Base-by-base conservation (phyloP, 2,113 vertebrate genomes). In the Buteo buteo region DNA sequence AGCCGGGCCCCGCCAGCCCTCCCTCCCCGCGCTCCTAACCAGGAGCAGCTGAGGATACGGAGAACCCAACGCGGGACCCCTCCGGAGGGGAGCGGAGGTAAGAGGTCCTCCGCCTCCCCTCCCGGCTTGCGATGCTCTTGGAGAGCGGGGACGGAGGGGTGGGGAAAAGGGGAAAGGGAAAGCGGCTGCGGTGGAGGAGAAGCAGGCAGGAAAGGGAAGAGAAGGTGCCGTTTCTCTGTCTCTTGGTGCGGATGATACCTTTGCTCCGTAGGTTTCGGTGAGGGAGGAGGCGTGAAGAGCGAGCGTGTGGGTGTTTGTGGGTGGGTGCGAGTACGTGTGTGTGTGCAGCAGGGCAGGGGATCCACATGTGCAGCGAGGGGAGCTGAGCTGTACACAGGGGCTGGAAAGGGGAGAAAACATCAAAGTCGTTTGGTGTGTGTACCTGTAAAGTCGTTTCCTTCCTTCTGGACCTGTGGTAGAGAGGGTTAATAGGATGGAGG, bases 21-120 rank as follows among this genome's bases (percentile, higher is more conserved):
- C 82, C 82, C 83, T 86, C 79, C 78, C 34, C 0, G 5, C 0
- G 2, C 89, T 84, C 84, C 93, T 94, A 73, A 89, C 29, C 82
- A 88, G 93, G 96, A 96, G 93, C 96, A 97, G 96, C 95, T 95
- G 91, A 96, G 96, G 96, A 97, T 96, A 96, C 64, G 0, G 36
- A 74, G n/a, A 96, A 91, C 44, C 22, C 96, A 45, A 50, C 62
- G 4, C 2, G 2, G 93, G 94, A 94, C 90, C 90, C 54, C 57
- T 83, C 64, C 1, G 0, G 57, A 92, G 93, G 90, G 93, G 44
- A 83, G 50, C 0, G 2, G 88, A 96, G 95, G 97, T 97, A 97
- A 97, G 97, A 64, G 50, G 22, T 78, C 36, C 34, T 82, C 65
- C 0, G 3, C 54, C 82, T 70, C 55, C 31, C 50, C 72, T 80